A percentile compares a stretch with the other conserved stretches of the same genome.
Evolutionary conservation across 2,113 vertebrate genomes (phyloP).

Genomic region (Telmatochromis brachygnathus): DNA sequence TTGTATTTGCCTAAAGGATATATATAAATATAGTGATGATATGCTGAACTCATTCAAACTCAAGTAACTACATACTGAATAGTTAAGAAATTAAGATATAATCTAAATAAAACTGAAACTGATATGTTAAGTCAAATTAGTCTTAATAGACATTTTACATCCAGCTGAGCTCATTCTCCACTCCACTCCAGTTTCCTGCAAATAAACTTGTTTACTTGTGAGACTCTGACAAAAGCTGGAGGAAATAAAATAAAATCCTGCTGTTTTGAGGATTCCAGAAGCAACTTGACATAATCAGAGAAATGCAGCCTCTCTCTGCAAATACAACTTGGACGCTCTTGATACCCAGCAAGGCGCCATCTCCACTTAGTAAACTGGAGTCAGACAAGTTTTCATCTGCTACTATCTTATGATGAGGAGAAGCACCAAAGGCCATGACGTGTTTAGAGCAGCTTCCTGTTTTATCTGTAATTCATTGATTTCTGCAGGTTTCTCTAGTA

Average conservation of each 20-base stretch:
- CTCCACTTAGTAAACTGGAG: background rate
- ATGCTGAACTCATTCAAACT: background rate
- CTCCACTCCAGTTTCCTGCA: background rate
- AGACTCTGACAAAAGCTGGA: background rate
- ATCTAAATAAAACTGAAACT: background rate
- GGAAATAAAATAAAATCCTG: background rate
- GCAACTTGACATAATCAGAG: background rate
- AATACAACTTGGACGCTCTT: background rate
- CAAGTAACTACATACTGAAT: background rate
- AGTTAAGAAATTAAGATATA: background rate
- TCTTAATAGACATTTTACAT: background rate
- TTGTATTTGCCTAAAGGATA: background rate
- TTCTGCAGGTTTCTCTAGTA: background rate
- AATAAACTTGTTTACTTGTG: background rate
- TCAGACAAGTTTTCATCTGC: background rate
- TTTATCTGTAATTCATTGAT: background rate
- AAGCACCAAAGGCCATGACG: background rate
- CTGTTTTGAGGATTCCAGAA: background rate
- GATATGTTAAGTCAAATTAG: background rate
- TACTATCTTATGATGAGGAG: background rate
- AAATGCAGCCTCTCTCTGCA: background rate
- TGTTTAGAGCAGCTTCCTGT: background rate
- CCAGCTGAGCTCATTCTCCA: background rate
- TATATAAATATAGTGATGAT: background rate
- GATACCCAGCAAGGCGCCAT: background rate